A percentile compares a stretch with the other conserved stretches of the same genome.
Conservation (phyloP, 2,888 invertebrate genomes). For the Drosophila crucigera region DNA sequence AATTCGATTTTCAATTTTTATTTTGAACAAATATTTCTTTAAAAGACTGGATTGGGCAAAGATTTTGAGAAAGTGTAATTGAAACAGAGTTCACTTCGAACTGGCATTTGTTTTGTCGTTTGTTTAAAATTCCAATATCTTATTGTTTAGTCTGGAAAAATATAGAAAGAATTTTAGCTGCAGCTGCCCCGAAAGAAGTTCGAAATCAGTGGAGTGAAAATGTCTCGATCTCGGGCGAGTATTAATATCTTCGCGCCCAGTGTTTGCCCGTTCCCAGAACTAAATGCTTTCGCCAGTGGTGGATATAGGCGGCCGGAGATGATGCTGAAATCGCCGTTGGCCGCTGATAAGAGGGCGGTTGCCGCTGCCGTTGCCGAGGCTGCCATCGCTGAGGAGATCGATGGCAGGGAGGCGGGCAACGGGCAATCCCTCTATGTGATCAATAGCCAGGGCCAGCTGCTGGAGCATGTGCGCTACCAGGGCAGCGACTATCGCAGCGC, state of each 20-base stretch:
- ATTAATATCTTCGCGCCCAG: conserved; percentile 52
- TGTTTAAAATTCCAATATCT: conserved; percentile 16
- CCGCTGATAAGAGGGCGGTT: not conserved
- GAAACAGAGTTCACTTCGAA: not conserved
- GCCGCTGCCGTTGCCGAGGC: not conserved
- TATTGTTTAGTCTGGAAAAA: not conserved
- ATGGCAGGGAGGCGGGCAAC: conserved; percentile 16
- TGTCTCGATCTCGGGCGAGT: conserved; percentile 25
- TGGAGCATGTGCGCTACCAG: conserved; percentile 59
- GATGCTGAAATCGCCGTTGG: conserved; percentile 1
- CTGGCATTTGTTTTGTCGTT: not conserved
- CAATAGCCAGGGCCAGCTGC: conserved; percentile 40
- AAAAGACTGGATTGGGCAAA: not conserved
- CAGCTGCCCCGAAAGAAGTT: not conserved
- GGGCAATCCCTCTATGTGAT: conserved; percentile 48
- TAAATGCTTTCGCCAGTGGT: conserved; percentile 6
- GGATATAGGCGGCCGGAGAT: conserved; percentile 11
- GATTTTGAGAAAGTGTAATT: not conserved
- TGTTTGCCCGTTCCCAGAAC: conserved; percentile 49
- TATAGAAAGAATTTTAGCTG: not conserved
- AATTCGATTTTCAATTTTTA: not conserved
- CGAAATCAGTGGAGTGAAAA: conserved; percentile 2
- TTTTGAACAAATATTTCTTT: not conserved
- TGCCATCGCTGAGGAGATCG: conserved; percentile 22
- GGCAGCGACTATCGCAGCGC: conserved; percentile 61